Conservation (phyloP, 2,797 vertebrate genomes). For the Trachurus trachurus region DNA sequence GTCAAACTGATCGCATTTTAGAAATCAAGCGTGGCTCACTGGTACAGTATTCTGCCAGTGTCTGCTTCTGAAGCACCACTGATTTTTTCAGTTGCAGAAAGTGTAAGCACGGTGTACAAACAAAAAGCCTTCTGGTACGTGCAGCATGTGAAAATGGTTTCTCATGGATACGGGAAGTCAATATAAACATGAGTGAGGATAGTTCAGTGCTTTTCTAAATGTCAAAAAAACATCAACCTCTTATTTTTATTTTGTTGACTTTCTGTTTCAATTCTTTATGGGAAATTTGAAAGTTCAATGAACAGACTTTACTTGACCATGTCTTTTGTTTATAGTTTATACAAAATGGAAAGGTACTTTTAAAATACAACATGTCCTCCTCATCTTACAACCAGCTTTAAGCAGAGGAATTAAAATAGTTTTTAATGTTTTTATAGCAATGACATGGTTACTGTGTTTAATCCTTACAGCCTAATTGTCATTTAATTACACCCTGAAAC, state of each 20-base stretch:
- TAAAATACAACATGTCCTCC: neutral
- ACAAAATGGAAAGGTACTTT: neutral
- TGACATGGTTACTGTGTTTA: constrained; percentile 44
- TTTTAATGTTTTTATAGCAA: constrained; percentile 25
- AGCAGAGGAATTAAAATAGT: neutral
- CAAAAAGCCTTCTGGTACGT: constrained; percentile 5
- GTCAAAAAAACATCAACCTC: too few relatives aligned
- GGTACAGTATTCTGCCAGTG: neutral
- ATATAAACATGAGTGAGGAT: neutral
- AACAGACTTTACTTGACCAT: neutral
- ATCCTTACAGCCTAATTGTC: constrained; percentile 50
- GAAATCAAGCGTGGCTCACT: constrained; percentile 1
- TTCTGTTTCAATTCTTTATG: too few relatives aligned
- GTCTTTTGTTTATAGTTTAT: neutral
- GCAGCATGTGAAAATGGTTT: neutral
- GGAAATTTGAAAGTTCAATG: neutral
- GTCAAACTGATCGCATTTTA: neutral
- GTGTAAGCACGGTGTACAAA: neutral
- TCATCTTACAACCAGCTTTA: neutral
- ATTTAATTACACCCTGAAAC: constrained; percentile 55
- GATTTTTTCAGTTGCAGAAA: constrained; percentile 28
- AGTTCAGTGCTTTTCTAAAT: neutral
- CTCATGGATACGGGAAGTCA: neutral
- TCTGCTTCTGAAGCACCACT: constrained; percentile 13
- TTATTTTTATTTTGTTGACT: too few relatives aligned